Evolutionary conservation across 2,113 vertebrate genomes (phyloP).

Genomic region (Mohoua ochrocephala): DNA sequence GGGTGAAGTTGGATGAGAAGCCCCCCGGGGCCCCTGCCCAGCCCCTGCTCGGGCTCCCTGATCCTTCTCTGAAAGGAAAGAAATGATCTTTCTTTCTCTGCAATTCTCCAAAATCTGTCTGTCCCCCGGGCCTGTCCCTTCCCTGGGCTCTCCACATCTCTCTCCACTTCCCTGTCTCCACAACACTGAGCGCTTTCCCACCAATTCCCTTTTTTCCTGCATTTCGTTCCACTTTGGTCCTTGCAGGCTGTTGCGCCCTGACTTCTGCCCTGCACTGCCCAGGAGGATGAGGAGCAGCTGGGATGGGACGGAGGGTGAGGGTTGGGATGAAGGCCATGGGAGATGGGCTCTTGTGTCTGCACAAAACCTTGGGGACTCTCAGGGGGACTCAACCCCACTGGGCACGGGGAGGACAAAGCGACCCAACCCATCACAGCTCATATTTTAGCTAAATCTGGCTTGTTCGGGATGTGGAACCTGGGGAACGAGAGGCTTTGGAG

Average conservation of each 20-base stretch:
- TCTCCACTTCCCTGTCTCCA: background rate
- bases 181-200: fast-evolving
- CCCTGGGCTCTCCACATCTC: background rate
- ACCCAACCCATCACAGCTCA: background rate
- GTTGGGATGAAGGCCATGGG: background rate
- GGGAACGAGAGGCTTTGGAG: background rate
- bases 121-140: fast-evolving
- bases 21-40: background rate
- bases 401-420: background rate
- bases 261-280: background rate
- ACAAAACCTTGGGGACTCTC: background rate
- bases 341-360: background rate
- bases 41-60: background rate
- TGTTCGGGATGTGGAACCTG: background rate
- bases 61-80: background rate
- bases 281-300: background rate
- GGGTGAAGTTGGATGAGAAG: background rate
- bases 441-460: background rate
- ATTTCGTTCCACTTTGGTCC: background rate
- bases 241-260: background rate
- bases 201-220: background rate
- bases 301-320: background rate
- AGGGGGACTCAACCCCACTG: background rate
- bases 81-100: background rate
- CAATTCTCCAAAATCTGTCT: background rate